phyloP scores from a whole-genome alignment of 2,113 vertebrate species.

The Alethe diademata region DNA sequence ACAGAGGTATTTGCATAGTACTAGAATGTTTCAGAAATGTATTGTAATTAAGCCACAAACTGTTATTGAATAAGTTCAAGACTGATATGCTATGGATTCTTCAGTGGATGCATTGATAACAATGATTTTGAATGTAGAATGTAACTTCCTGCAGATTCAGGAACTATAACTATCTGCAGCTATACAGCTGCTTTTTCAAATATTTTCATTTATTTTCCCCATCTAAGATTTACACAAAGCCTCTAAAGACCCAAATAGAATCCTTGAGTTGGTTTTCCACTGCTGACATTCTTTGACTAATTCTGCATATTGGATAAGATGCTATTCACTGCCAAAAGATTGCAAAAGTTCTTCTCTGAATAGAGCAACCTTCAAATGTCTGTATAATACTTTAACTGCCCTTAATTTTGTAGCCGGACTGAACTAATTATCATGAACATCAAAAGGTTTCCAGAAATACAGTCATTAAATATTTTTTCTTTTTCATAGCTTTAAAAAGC shows the following conservation, averaged over 20 bases:
- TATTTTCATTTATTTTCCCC: neutral
- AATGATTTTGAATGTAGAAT: neutral
- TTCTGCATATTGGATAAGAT: neutral
- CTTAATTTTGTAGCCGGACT: slow-evolving; percentile 48
- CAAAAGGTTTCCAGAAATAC: slow-evolving; percentile 75
- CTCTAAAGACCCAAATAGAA: neutral
- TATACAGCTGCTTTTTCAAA: neutral
- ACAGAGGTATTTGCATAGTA: neutral
- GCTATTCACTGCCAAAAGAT: neutral
- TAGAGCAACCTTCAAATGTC: slow-evolving; percentile 50
- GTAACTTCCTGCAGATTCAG: neutral
- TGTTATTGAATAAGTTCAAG: neutral
- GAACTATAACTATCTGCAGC: neutral
- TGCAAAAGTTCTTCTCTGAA: slow-evolving; percentile 30
- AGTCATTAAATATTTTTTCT: slow-evolving; percentile 64
- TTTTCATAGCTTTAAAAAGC: slow-evolving; percentile 45
- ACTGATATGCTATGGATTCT: neutral
- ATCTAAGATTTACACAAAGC: neutral
- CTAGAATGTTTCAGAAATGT: neutral
- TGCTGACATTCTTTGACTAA: neutral
- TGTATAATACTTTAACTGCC: slow-evolving; percentile 24
- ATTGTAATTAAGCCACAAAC: neutral
- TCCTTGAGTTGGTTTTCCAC: neutral
- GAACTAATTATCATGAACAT: slow-evolving; percentile 82
- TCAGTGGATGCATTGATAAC: neutral